phyloP scores from a whole-genome alignment of 2,888 invertebrate species.

The Ectropis crepuscularia region DNA sequence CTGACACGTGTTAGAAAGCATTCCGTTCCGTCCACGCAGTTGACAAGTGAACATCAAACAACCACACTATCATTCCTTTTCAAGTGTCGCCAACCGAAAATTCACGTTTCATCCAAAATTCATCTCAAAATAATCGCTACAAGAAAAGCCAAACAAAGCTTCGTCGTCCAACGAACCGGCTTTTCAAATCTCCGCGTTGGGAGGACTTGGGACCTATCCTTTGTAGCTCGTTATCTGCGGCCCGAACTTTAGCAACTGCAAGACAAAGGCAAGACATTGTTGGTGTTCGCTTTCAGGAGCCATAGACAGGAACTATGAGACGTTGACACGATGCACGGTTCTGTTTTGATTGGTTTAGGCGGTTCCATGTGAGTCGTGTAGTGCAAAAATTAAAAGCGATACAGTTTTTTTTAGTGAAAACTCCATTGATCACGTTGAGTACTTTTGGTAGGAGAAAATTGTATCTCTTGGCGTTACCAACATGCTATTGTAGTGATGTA shows the following conservation, averaged over 20 bases:
- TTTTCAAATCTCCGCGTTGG: constrained; percentile 67
- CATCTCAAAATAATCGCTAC: constrained; percentile 41
- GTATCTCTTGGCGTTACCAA: too few species aligned
- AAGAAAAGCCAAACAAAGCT: constrained; percentile 56
- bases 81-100: constrained; percentile 11
- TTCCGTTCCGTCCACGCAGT: too few species aligned
- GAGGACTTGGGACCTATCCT: constrained; percentile 68
- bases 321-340: constrained; percentile 5
- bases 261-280: constrained; percentile 66
- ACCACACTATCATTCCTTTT: constrained; percentile 22
- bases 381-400: too few species aligned
- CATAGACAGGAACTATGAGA: constrained; percentile 21
- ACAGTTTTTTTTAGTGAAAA: too few species aligned
- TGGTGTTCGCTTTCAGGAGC: constrained; percentile 35
- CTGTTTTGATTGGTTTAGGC: constrained; percentile 16
- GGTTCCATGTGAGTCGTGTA: not conserved
- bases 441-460: too few species aligned
- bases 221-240: constrained; percentile 62
- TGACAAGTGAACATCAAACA: constrained; percentile 8
- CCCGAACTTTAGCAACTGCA: constrained; percentile 65
- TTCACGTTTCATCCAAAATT: constrained; percentile 32
- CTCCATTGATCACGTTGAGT: too few species aligned
- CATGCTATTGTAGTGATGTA: too few species aligned
- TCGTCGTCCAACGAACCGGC: constrained; percentile 52
- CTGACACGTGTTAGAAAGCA: too few species aligned